Conservation (phyloP, 2,888 invertebrate species). For the Elmis aenea region DNA sequence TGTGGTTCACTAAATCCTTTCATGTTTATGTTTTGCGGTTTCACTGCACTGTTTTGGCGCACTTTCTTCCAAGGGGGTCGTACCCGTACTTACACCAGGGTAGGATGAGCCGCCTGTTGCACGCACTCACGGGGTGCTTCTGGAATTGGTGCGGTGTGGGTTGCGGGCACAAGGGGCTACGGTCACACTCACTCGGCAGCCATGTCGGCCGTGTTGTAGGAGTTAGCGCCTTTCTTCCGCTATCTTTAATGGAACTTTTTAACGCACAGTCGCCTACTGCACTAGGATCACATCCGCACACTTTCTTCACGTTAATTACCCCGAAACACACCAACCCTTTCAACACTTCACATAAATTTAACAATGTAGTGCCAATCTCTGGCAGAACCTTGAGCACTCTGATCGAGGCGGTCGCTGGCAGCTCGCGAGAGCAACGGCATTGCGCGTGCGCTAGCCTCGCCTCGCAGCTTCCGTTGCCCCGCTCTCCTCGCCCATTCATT, state of each 20-base stretch:
- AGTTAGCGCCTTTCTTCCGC: conserved; percentile 17
- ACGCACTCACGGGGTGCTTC: conserved; percentile 22
- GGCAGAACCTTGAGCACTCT: conserved; percentile 58
- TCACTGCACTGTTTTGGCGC: conserved; percentile 20
- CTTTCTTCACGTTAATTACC: too few relatives aligned
- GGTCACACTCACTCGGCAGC: conserved; percentile 22
- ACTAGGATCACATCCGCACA: conserved; percentile 14
- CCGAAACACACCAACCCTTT: conserved; percentile 14
- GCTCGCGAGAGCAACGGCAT: conserved; percentile 39
- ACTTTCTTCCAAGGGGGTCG: conserved; percentile 14
- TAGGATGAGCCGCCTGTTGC: conserved; percentile 19
- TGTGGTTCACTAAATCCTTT: conserved; percentile 9
- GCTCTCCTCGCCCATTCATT: conserved; percentile 39
- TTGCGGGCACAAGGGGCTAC: conserved; percentile 21
- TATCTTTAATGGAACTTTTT: conserved; percentile 6
- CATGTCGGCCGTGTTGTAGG: conserved; percentile 23
- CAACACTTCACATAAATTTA: conserved; percentile 43
- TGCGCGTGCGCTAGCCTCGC: conserved; percentile 48
- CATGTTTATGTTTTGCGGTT: conserved; percentile 12
- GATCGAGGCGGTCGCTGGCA: conserved; percentile 54
- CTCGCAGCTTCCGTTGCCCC: conserved; percentile 43
- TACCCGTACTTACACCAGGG: conserved; percentile 20
- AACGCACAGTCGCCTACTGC: conserved; percentile 6
- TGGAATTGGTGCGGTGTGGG: conserved; percentile 19
- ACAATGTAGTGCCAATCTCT: conserved; percentile 55